phyloP scores from a whole-genome alignment of 53 echinoderm and acorn worm species.

The Luidia sarsii region DNA sequence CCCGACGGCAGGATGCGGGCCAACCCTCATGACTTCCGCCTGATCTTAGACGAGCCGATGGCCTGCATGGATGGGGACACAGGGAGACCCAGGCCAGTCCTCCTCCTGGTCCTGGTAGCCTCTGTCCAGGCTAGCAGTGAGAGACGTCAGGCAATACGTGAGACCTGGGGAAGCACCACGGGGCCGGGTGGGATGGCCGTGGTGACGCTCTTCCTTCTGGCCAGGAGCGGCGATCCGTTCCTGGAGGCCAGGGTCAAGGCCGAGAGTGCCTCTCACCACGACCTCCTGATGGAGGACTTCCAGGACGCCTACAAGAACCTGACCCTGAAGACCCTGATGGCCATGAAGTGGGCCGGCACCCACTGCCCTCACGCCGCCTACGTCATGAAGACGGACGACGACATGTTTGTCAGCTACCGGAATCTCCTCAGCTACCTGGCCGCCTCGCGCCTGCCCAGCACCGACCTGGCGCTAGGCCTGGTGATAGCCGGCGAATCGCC shows the following conservation, averaged over 20 bases:
- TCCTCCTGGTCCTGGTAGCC: slow-evolving; percentile 57
- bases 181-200: neutral
- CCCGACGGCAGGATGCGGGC: neutral
- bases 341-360: slow-evolving; percentile 69
- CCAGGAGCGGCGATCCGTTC: neutral
- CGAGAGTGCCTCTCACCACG: slow-evolving; percentile 46
- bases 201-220: slow-evolving; percentile 59
- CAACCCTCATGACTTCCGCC: slow-evolving; percentile 55
- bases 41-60: slow-evolving; percentile 48
- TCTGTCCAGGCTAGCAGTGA: slow-evolving; percentile 46
- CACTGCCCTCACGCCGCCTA: slow-evolving; percentile 70
- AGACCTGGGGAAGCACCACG: slow-evolving; percentile 54
- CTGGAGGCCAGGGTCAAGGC: neutral
- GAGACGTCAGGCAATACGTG: slow-evolving; percentile 56
- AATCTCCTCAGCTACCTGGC: slow-evolving; percentile 30
- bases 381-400: slow-evolving; percentile 81
- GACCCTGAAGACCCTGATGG: slow-evolving; percentile 69
- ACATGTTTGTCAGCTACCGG: slow-evolving; percentile 50
- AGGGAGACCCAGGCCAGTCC: neutral
- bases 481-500: slow-evolving; percentile 85
- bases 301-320: slow-evolving; percentile 65
- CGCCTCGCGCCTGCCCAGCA: neutral
- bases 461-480: slow-evolving; percentile 72
- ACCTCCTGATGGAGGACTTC: slow-evolving; percentile 63
- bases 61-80: slow-evolving; percentile 35